Evolutionary conservation across 2,113 vertebrate genomes (phyloP).

Genomic region (Ellobius talpinus): DNA sequence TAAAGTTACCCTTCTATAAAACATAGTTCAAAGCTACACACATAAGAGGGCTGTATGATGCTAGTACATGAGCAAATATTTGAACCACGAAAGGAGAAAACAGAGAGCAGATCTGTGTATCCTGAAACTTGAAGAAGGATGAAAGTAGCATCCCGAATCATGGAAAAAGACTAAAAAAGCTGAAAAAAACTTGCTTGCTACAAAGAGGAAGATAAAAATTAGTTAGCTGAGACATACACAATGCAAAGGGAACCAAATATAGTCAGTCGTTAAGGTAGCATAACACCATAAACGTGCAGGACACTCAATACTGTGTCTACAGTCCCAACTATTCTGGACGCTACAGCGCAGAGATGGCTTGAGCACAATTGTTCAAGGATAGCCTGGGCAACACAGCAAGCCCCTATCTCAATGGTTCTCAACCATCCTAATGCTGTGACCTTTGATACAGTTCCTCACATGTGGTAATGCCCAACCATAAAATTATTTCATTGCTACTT

Average conservation of each 20-base stretch:
- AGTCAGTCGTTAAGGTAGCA: not conserved
- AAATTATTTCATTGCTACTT: not conserved
- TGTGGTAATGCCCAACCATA: not conserved
- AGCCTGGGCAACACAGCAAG: not conserved
- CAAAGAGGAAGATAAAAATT: conserved; percentile 13
- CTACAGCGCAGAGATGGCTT: not conserved
- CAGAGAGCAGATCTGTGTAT: not conserved
- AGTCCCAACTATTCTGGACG: not conserved
- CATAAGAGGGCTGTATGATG: not conserved
- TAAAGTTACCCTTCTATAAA: not conserved
- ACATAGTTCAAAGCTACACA: conserved; percentile 27
- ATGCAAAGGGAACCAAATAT: not conserved
- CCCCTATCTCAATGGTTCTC: not conserved
- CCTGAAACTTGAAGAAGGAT: not conserved
- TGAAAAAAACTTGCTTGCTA: not conserved
- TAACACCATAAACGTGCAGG: not conserved
- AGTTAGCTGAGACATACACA: not conserved
- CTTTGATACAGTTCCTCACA: not conserved
- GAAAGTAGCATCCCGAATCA: not conserved
- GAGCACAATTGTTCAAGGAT: not conserved
- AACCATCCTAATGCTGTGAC: not conserved
- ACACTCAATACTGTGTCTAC: too few relatives aligned
- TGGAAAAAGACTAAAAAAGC: not conserved
- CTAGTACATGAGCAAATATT: not conserved
- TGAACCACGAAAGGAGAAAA: conserved; percentile 9